Evolutionary conservation across 2,888 invertebrate genomes (phyloP), one percentile per base, ranked within the genome.

Genomic region (Archips crataeganus): DNA sequence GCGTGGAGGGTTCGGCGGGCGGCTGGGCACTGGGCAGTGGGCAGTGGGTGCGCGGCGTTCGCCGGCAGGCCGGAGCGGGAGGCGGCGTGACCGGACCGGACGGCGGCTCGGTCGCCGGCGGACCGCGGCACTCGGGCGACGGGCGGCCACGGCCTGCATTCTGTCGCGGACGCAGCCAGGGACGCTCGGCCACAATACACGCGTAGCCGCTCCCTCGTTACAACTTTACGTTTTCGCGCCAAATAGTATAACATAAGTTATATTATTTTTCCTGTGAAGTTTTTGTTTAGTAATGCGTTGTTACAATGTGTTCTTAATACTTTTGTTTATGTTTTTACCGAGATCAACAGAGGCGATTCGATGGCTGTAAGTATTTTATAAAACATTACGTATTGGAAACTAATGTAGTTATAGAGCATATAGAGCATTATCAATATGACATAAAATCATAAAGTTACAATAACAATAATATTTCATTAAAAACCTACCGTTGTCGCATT

Each of bases 261-360:
- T 9, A 32, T 51, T 64, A 49, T 11, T 51, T 69, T 72, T 71
- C 60, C 51, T 73, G 65, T 71, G 73, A 79, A 81, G 78, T 82
- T 81, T 80, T 78, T 83, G 69, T 75, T 77, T 85, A 90, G 91
- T 91, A 88, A 94, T 94, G 94, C 93, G 92, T 85, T 90, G 81
- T 85, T 90, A 85, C 87, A 80, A 89, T 86, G 89, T 90, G 88
- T 84, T 92, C 86, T 86, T 87, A 75, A 83, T 93, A 91, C 90
- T 92, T 81, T 92, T 93, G 82, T 93, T 94, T 90, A 91, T 94
- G 89, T 93, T 94, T 89, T 88, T 93, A 79, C 90, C 91, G 75
- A 88, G 86, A 81, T 88, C 92, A 9, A 85, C 90, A 67, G 86
- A 92, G 82, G 94, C 91, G 80, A 94, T 94, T 83, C 91, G 94